Base-by-base conservation (phyloP, 1,140 invertebrate genomes). In the Sipha flava region DNA sequence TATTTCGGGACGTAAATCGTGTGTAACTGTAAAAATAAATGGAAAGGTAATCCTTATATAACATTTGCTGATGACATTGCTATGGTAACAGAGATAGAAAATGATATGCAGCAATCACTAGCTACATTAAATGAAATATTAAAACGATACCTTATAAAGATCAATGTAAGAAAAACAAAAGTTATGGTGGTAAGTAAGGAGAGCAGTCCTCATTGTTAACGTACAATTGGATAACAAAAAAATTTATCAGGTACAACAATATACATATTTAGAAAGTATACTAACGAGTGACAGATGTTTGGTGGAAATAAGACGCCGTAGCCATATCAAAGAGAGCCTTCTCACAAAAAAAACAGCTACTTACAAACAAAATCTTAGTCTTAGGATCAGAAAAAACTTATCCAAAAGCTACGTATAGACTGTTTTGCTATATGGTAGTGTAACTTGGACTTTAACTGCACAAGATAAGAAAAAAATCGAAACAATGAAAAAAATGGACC, bases 61-160 rank as follows among this genome's bases (percentile, higher is more conserved):
- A 82, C 81, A 79, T 82, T 82, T 68, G 80, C 80, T 26, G 80
- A 82, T 73, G 79, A 82, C 18, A 57, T 82, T 47, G 79, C 45
- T 14, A 10, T 73, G 9, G 29, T 81, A 45, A 80, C 82, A 31
- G 82, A 81, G 10, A 62, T 64, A 16, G 59, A 43, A 18, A 72
- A 79, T 29, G 80, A 75, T n/a, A 31, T 82, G 23, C 40, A 62
- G 31, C 66, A 43, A 64, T 37, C 14, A 18, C 59, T 64, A 31
- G 31, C 59, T 64, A 64, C 59, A 64, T 64, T 64, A 34, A 40
- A 81, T 82, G 79, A 52, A 81, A 23, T 37, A 64, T 64, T 64
- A 64, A 64, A 64, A 59, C 54, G 23, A 59, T 59, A 59, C 23
- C 54, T 59, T 59, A 23, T 59, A 14, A 59, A 59, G 54, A 64